These are phyloP conservation scores for Peromyscus eremicus DNA, from an alignment of 2,797 vertebrate species.

Conservation along the genomic window DNA sequence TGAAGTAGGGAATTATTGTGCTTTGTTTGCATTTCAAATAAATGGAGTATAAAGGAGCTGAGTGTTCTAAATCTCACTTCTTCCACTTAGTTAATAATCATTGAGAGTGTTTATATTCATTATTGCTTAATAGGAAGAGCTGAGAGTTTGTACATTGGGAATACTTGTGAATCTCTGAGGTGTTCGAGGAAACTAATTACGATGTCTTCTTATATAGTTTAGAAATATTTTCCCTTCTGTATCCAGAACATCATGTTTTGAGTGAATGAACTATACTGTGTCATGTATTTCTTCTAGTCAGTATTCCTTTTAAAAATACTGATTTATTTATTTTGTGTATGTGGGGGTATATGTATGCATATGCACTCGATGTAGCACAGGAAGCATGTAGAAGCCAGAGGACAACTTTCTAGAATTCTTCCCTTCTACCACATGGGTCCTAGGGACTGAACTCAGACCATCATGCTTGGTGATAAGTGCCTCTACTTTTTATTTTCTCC, in stretches of 20 bases:
- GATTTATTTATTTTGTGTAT: neutral
- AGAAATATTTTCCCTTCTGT: slow-evolving; percentile 63
- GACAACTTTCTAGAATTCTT: neutral
- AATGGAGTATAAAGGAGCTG: slow-evolving; percentile 13
- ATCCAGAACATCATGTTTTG: slow-evolving; percentile 49
- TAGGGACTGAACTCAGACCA: neutral
- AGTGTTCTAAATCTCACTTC: slow-evolving; percentile 30
- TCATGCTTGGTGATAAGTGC: neutral
- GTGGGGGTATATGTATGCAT: neutral
- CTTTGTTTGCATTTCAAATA: slow-evolving; percentile 31
- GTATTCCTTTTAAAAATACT: neutral
- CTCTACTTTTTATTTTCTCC: slow-evolving; percentile 40
- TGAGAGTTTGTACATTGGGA: slow-evolving; percentile 30
- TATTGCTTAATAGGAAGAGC: slow-evolving; percentile 59
- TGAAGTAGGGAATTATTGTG: neutral
- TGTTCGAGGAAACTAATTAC: slow-evolving; percentile 58
- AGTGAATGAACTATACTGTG: neutral
- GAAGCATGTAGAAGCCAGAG: neutral
- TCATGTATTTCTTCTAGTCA: slow-evolving; percentile 29
- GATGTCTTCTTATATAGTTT: slow-evolving; percentile 35
- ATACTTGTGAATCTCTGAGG: slow-evolving; percentile 59
- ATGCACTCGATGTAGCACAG: neutral
- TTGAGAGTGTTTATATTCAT: slow-evolving; percentile 57
- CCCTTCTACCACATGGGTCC: neutral
- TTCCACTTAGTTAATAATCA: slow-evolving; percentile 57